Evolutionary conservation across 92 coral and sea anemone genomes (phyloP), one percentile per base, ranked within the genome.

Genomic region (Phenganax stokvisi): DNA sequence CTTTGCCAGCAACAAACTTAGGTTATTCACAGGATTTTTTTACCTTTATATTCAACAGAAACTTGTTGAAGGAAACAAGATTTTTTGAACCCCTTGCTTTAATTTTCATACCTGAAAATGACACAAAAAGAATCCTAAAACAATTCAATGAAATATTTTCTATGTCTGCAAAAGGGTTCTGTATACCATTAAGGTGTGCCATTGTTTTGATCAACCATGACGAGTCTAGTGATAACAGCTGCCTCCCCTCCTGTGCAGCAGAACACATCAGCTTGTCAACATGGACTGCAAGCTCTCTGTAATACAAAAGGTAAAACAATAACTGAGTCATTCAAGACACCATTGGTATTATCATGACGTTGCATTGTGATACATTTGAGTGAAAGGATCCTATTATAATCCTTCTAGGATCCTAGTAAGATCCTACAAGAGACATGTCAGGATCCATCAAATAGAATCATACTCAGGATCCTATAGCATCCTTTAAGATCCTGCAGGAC

Each of bases 271-370:
- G 69, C 51, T 65, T 79, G 12, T 79, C 57, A 37, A 31, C 51
- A 53, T 79, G 83, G 53, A 79, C 29, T 29, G 83, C 63, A 37
- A 79, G 59, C 31, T 79, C 83, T 15, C 83, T 79, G 65, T 37
- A 37, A 37, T 37, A 37, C 5, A 5, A 65, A 63, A 79, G 25
- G 67, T 20, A 20, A 20, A 20, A 20, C 25, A 20, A 20, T 20
- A 20, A 20, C 25, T 20, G 25, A 20, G 25, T 20, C 25, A 20
- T 20, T 20, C 25, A 20, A 20, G 25, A 20, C 25, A 20, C 25
- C 25, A 20, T 20, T 20, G 25, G 25, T 20, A 20, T 20, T 20
- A 37, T 5, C 47, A 37, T 37, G 47, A 37, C 47, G 47, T 37
- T 37, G 5, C 47, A 37, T 37, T 37, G 47, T 37, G 25, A 7